Evolutionary conservation across 2,888 invertebrate genomes (phyloP).

Genomic region (Drosophila peninsularis): DNA sequence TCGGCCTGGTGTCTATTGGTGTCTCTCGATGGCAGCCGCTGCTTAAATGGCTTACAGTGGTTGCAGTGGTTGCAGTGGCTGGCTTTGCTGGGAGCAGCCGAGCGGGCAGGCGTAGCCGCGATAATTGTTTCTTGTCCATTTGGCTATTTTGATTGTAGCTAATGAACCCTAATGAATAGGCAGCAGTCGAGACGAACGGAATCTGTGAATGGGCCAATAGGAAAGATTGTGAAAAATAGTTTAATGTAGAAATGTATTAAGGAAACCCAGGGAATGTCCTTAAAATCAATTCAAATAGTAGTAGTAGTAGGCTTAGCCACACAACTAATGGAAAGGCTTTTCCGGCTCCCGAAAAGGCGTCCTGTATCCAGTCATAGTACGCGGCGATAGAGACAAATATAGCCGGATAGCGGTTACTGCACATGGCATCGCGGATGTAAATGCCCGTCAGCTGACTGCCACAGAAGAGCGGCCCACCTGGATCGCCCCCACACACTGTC

Average conservation of each 20-base stretch:
- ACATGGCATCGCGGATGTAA: not conserved
- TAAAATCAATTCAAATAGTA: not conserved
- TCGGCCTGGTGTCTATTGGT: conserved; percentile 69
- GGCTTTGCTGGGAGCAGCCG: conserved; percentile 31
- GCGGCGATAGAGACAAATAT: not conserved
- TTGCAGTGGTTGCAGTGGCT: conserved; percentile 1
- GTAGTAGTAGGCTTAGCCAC: not conserved
- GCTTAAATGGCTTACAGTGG: conserved; percentile 20
- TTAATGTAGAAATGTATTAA: not conserved
- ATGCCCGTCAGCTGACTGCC: not conserved
- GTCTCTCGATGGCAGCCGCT: conserved; percentile 39
- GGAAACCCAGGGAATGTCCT: not conserved
- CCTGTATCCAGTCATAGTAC: not conserved
- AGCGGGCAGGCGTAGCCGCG: conserved; percentile 71
- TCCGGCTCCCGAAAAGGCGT: not conserved
- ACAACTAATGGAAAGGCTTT: not conserved
- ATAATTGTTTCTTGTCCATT: conserved; percentile 82
- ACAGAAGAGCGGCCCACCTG: conserved; percentile 1
- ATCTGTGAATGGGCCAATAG: conserved; percentile 18
- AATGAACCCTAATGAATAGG: conserved; percentile 77
- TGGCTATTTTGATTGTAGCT: conserved; percentile 76
- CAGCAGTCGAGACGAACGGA: conserved; percentile 17
- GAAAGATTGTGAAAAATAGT: not conserved
- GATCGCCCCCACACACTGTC: not conserved
- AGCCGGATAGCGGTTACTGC: not conserved